A percentile compares a stretch with the other conserved stretches of the same genome.
Conservation (phyloP, 2,113 vertebrate genomes). For the Trochalopteron elliotii region DNA sequence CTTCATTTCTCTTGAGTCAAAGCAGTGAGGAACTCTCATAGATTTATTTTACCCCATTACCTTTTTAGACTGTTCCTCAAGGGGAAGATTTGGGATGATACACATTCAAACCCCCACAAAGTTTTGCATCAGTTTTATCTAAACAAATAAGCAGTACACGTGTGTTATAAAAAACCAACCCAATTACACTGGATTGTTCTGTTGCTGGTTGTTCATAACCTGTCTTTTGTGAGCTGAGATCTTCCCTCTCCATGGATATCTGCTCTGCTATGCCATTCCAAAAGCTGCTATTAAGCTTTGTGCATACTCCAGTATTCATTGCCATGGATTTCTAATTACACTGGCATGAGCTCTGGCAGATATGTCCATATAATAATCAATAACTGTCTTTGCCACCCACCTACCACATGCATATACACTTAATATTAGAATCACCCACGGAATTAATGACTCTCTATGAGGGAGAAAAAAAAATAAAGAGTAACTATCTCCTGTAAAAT, state of each 20-base stretch:
- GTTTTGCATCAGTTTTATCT: neutral
- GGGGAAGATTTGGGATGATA: neutral
- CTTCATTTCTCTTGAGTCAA: neutral
- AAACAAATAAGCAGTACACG: neutral
- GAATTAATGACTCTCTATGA: slow-evolving; percentile 33
- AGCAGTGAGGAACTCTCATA: neutral
- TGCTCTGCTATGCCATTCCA: neutral
- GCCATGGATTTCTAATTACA: slow-evolving; percentile 29
- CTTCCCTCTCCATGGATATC: neutral
- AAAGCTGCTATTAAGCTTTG: neutral
- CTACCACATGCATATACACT: slow-evolving; percentile 41
- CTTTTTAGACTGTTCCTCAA: neutral
- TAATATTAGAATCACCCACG: slow-evolving; percentile 43
- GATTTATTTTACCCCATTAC: neutral
- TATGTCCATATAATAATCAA: slow-evolving; percentile 42
- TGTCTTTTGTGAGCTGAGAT: neutral
- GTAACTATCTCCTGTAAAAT: slow-evolving; percentile 7
- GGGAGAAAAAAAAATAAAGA: neutral
- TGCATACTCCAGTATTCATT: neutral
- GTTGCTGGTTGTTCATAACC: neutral
- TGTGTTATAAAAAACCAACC: neutral
- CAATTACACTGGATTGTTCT: neutral
- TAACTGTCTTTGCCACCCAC: slow-evolving; percentile 50
- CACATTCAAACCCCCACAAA: neutral
- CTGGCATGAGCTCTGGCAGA: slow-evolving; percentile 27